Percentiles rank a stretch among this genome's conserved stretches.
phyloP scores from a whole-genome alignment of 2,113 vertebrate species.

The Telmatochromis brichardi region DNA sequence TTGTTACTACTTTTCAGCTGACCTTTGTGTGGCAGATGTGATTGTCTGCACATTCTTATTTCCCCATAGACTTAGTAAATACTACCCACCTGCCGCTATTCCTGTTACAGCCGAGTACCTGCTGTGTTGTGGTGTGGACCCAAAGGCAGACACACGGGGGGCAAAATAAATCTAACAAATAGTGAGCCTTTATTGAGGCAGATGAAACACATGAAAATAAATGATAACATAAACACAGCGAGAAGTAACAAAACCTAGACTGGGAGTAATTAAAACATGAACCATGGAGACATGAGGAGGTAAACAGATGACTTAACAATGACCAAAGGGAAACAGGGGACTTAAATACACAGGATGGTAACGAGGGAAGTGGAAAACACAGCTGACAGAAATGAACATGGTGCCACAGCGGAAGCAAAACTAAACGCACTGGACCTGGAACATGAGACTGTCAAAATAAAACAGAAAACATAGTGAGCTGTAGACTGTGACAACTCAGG shows the following conservation, averaged over 20 bases:
- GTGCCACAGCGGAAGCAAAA: neutral
- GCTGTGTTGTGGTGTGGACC: neutral
- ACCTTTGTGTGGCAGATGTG: neutral
- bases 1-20: neutral
- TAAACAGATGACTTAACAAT: neutral
- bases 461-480: neutral
- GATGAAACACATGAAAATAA: neutral
- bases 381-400: neutral
- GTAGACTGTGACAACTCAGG: neutral
- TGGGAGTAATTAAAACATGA: neutral
- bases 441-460: neutral
- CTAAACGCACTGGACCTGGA: fast-evolving
- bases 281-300: neutral
- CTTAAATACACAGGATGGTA: neutral
- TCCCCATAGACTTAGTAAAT: neutral
- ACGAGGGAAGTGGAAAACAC: neutral
- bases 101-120: neutral
- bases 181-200: neutral
- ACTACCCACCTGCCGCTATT: neutral
- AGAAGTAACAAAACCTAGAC: neutral
- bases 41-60: neutral
- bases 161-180: neutral
- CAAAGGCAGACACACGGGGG: neutral
- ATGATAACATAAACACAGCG: neutral
- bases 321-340: neutral